Percentiles rank a stretch among this genome's conserved stretches.
Evolutionary conservation across 1,140 invertebrate genomes (phyloP).

Genomic region (Ostrea edulis): DNA sequence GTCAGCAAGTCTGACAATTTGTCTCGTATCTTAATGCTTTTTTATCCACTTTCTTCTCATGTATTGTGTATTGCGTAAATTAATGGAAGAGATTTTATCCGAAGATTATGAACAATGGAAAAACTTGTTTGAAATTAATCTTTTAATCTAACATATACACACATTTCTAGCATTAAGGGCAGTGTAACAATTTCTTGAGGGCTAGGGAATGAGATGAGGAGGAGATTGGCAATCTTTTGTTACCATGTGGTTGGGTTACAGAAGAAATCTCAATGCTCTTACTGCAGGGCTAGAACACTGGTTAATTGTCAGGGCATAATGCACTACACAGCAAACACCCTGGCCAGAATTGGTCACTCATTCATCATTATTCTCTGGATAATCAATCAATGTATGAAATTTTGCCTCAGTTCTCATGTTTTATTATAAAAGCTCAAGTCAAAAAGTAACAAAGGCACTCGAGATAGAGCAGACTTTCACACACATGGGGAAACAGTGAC

Average conservation of each 20-base stretch:
- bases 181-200: background rate
- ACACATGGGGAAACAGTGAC: constrained; percentile 23
- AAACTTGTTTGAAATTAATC: constrained; percentile 17
- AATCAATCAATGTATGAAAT: constrained; percentile 22
- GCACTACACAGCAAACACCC: background rate
- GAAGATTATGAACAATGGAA: constrained; percentile 16
- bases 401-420: background rate
- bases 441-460: background rate
- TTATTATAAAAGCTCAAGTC: background rate
- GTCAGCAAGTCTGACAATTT: background rate
- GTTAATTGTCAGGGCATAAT: constrained; percentile 29
- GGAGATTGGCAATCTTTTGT: background rate
- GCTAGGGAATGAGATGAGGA: background rate
- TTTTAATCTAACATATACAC: background rate
- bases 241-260: constrained; percentile 1
- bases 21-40: background rate
- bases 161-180: background rate
- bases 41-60: background rate
- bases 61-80: background rate
- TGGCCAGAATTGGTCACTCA: background rate
- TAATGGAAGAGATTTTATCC: background rate
- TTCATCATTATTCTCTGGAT: constrained; percentile 15
- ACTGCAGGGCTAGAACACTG: background rate
- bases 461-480: background rate
- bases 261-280: background rate